Base-by-base conservation (phyloP, 2,888 invertebrate genomes). In the Therioaphis trifolii region DNA sequence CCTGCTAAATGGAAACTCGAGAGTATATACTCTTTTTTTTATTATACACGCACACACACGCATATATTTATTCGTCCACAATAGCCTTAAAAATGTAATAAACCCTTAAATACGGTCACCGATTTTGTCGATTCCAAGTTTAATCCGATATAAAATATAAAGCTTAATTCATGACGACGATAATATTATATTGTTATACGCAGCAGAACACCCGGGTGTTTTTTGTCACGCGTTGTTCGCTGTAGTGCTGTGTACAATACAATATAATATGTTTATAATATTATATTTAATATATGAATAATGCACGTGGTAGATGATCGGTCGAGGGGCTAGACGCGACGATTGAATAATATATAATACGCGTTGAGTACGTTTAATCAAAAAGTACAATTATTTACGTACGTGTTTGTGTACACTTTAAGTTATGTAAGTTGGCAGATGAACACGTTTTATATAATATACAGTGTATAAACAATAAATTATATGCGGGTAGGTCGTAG, bases 1-100 rank as follows among this genome's bases (percentile, higher is more conserved):
- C 11, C 71, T 40, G 72, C 61, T 80, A 80, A 80, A 80, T 72
- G 80, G 80, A 82, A 82, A 82, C 82, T 74, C 63, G 35, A 63
- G 72, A 80, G 24, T 52, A n/a, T 58, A 58, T 35, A 18, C 21
- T 14, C n/a, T 49, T 1, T 69, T 69, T 27, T 61, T 75, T 61
- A 40, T 75, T n/a, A 5, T 18, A n/a, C 71, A n/a, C 24, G 12
- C 9, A 27, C 24, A 14, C 29, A 9, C 40, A 24, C 1, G 7
- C n/a, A n/a, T 15, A n/a, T 24, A n/a, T 40, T 61, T 76, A 46
- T 76, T 76, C n/a, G 61, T 61, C 29, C 63, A 49, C 43, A 43
- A 76, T 76, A 27, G 76, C 46, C 61, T 76, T 63, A 63, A 27
- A 61, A 46, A 12, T 24, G 29, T 29, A 63, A 76, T 76, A 76